Evolutionary conservation across 2,888 invertebrate genomes (phyloP).

Genomic region (Pseudococcus longispinus): DNA sequence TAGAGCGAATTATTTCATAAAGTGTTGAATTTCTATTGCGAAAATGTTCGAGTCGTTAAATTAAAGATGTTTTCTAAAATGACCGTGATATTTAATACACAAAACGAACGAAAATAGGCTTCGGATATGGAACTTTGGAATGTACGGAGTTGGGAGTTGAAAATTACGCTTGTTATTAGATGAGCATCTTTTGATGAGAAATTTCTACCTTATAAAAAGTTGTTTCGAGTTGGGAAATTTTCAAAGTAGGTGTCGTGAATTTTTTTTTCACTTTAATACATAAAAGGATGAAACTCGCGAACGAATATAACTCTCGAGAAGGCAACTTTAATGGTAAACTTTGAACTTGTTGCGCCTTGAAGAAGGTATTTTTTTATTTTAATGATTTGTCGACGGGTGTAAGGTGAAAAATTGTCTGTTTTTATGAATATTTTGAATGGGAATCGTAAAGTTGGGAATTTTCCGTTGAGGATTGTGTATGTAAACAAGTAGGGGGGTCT

Average conservation of each 20-base stretch:
- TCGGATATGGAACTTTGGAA: neutral
- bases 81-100: neutral
- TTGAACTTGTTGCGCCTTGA: neutral
- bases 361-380: neutral
- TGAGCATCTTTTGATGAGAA: neutral
- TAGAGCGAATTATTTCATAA: neutral
- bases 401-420: neutral
- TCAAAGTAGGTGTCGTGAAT: neutral
- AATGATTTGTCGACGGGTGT: neutral
- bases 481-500: no score
- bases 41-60: neutral
- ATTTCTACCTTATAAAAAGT: constrained; percentile 2
- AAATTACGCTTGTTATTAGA: neutral
- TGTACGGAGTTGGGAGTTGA: neutral
- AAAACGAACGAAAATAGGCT: neutral
- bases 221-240: neutral
- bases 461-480: no score
- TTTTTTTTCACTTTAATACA: neutral
- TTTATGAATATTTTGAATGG: no score
- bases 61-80: neutral
- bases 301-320: neutral
- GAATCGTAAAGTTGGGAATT: no score
- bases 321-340: neutral
- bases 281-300: neutral
- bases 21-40: neutral